phyloP scores from a whole-genome alignment of 2,888 invertebrate species.

The Ctena decussata region DNA sequence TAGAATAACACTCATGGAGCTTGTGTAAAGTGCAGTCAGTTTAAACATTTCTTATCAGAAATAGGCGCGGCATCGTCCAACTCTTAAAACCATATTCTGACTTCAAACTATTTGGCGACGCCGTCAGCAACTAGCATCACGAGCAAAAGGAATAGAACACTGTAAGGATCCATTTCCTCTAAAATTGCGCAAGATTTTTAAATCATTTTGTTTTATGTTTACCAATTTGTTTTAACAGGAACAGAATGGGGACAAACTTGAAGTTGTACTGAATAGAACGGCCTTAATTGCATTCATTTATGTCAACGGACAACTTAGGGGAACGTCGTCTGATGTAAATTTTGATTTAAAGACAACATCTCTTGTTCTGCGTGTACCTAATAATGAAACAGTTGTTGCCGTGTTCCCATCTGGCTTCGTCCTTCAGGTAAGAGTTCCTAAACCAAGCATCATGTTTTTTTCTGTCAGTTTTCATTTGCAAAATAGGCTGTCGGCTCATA shows the following conservation, averaged over 20 bases:
- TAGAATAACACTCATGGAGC: too few species aligned
- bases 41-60: too few species aligned
- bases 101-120: too few species aligned
- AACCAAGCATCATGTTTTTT: too few species aligned
- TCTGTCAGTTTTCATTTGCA: too few species aligned
- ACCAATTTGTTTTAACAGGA: neutral
- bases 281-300: neutral
- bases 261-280: neutral
- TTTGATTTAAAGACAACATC: neutral
- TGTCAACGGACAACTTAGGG: neutral
- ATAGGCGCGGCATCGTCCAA: too few species aligned
- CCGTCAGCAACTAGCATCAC: too few species aligned
- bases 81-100: too few species aligned
- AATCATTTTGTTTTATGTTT: neutral
- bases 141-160: too few species aligned
- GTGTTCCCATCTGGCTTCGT: neutral
- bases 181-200: neutral
- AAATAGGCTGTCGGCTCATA: too few species aligned
- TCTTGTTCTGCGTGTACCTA: neutral
- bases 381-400: neutral
- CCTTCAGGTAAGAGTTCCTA: neutral
- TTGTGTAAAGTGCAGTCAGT: too few species aligned
- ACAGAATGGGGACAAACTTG: neutral
- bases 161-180: too few species aligned
- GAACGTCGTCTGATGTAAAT: neutral